Conservation (phyloP, 2,888 invertebrate species). For the Fragum fragum region DNA sequence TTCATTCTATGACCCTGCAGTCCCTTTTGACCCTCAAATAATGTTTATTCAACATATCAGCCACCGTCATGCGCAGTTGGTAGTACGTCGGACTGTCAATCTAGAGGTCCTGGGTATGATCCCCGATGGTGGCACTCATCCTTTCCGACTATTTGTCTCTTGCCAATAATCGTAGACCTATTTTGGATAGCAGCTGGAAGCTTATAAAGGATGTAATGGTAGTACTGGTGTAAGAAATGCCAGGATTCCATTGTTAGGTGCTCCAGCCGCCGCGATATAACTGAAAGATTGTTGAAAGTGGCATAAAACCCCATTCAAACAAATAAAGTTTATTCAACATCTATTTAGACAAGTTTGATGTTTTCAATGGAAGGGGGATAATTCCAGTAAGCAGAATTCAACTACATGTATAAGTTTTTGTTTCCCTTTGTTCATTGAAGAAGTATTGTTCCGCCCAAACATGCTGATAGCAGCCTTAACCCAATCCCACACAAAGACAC, state of each 20-base stretch:
- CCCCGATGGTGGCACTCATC: neutral
- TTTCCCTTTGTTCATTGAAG: no score
- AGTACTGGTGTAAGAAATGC: neutral
- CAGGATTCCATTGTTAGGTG: neutral
- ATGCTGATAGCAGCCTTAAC: no score
- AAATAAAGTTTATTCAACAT: no score
- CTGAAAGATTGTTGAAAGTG: neutral
- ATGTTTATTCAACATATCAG: no score
- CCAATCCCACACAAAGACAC: no score
- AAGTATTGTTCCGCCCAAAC: no score
- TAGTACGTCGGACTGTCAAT: neutral
- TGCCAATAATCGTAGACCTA: neutral
- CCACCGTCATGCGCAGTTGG: neutral
- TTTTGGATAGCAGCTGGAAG: neutral
- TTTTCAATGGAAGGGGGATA: no score
- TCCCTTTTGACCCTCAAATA: no score
- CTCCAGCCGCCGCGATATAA: neutral
- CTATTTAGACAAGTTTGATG: no score
- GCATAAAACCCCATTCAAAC: neutral
- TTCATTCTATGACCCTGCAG: no score
- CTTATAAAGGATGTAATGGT: neutral
- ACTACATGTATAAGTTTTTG: no score
- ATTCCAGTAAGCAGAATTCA: no score
- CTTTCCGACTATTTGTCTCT: neutral
- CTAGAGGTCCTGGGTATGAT: neutral